Evolutionary conservation across 2,113 vertebrate genomes (phyloP).

Genomic region (Crotophaga sulcirostris): DNA sequence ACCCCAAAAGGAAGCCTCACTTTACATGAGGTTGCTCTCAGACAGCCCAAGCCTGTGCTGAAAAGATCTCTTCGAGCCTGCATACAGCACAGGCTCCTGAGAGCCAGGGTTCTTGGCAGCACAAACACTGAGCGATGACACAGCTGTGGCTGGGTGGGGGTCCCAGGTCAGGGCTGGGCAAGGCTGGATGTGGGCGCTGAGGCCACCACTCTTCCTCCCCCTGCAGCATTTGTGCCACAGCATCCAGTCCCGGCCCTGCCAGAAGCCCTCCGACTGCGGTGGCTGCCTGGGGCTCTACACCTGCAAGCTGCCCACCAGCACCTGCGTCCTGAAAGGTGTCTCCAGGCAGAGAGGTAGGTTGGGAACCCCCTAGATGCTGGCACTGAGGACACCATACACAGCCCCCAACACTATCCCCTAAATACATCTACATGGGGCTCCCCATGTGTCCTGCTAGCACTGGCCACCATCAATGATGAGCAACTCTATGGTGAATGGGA

Average conservation of each 20-base stretch:
- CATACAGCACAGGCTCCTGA: rapidly evolving
- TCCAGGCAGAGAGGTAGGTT: constrained; percentile 67
- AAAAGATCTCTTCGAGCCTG: not conserved
- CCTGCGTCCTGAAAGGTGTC: constrained; percentile 67
- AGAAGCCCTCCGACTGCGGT: constrained; percentile 47
- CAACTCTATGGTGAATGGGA: not conserved
- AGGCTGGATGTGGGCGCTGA: rapidly evolving
- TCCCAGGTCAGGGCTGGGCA: not conserved
- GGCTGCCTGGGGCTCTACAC: constrained; percentile 79
- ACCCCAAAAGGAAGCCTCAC: not conserved
- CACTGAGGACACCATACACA: rapidly evolving
- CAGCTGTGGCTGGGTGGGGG: not conserved
- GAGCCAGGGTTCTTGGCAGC: not conserved
- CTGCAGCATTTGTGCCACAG: constrained; percentile 61
- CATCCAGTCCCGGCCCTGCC: constrained; percentile 63
- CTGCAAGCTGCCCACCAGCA: constrained; percentile 54
- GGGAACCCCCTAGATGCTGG: not conserved
- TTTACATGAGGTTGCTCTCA: not conserved
- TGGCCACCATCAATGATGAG: not conserved
- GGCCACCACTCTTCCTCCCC: not conserved
- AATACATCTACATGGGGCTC: not conserved
- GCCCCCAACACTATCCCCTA: too few relatives aligned
- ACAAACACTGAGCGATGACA: rapidly evolving
- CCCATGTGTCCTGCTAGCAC: not conserved
- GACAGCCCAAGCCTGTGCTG: not conserved